Evolutionary conservation across 2,888 invertebrate species (phyloP).

Genomic region (Beris chalybata): DNA sequence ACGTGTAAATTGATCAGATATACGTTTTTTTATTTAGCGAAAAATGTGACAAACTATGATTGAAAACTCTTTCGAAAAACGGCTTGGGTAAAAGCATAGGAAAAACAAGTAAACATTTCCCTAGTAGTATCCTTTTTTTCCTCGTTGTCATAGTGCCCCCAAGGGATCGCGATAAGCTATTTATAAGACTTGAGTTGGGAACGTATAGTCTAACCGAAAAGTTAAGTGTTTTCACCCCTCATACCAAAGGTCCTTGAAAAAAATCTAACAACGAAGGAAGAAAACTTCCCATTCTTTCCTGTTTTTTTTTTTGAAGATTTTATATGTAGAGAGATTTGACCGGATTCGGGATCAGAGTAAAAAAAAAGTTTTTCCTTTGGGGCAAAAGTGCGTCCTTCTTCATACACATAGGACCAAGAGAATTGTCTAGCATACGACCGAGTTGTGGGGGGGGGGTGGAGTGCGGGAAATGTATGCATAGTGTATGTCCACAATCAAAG

Average conservation of each 20-base stretch:
- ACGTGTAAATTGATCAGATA: no score
- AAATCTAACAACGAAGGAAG: not conserved
- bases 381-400: not conserved
- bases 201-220: conserved; percentile 22
- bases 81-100: no score
- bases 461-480: not conserved
- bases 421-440: not conserved
- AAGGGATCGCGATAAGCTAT: conserved; percentile 19
- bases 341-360: not conserved
- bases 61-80: no score
- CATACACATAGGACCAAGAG: not conserved
- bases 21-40: no score
- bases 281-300: conserved; percentile 7
- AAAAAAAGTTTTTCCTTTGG: not conserved
- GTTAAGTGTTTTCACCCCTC: conserved; percentile 27
- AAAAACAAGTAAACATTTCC: no score
- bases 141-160: not conserved
- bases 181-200: conserved; percentile 20
- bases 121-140: no score
- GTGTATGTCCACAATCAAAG: conserved; percentile 26
- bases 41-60: no score
- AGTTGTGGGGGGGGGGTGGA: not conserved
- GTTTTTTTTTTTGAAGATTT: not conserved
- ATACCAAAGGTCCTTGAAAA: not conserved
- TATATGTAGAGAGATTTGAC: conserved; percentile 11